A percentile compares a stretch with the other conserved stretches of the same genome.
phyloP scores from a whole-genome alignment of 2,888 invertebrate species.

The Prosapia bicincta region DNA sequence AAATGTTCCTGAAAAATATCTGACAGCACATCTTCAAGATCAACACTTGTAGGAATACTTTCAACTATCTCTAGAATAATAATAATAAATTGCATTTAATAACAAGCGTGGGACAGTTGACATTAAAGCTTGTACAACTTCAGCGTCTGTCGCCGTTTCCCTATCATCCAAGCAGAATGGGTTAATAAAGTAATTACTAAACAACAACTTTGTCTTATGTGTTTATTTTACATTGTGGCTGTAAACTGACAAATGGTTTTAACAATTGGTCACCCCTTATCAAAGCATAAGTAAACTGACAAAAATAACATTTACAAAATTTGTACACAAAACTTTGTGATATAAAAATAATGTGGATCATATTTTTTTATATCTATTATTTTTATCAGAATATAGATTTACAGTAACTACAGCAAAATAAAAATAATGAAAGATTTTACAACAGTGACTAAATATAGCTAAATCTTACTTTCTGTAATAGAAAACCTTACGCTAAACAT shows the following conservation, averaged over 20 bases:
- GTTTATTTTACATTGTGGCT: not conserved
- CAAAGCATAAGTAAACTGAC: not conserved
- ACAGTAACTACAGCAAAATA: not conserved
- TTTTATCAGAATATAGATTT: not conserved
- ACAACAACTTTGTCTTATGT: too few relatives aligned
- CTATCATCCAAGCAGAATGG: too few relatives aligned
- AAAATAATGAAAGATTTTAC: not conserved
- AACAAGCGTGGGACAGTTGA: too few relatives aligned
- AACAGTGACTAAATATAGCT: not conserved
- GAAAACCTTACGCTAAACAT: not conserved
- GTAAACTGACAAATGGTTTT: not conserved
- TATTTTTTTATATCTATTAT: not conserved
- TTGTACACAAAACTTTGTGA: not conserved
- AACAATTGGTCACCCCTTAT: not conserved
- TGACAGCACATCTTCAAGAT: too few relatives aligned
- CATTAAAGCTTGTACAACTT: too few relatives aligned
- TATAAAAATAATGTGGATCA: not conserved
- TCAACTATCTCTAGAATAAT: too few relatives aligned
- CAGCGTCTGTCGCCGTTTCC: too few relatives aligned
- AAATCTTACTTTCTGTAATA: not conserved
- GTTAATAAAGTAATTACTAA: too few relatives aligned
- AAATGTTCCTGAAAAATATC: too few relatives aligned
- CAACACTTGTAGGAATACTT: too few relatives aligned
- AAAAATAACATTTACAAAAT: not conserved
- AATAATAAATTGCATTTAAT: too few relatives aligned